Base-by-base conservation (phyloP, 2,797 vertebrate species). In the Hypotaenidia okinawae region DNA sequence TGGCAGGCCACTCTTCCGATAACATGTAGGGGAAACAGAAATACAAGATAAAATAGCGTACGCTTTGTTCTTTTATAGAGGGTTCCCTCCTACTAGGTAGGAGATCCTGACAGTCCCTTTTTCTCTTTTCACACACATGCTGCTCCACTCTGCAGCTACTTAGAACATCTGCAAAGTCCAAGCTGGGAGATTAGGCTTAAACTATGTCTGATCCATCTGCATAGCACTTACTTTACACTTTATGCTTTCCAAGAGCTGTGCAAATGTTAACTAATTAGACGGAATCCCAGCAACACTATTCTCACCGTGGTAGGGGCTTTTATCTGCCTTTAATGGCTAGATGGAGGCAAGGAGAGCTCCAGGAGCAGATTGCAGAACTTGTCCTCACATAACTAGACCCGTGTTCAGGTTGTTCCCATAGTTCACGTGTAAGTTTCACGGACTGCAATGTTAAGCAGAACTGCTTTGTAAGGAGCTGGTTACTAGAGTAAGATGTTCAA, bases 401-500 rank as follows among this genome's bases (percentile, higher is more conserved):
- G 78, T 66, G 55, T 75, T 87, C 84, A 85, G 90, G 37, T 41
- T 87, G 45, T 92, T 95, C 75, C 75, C 73, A 33, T 75, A 92
- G 68, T 45, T 92, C 62, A 58, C 94, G 45, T 62, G 33, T 45
- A 59, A 82, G 81, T 89, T 87, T 79, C 7, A 11, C 49, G 64
- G 66, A 81, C 70, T 93, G 72, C 68, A 49, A 54, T 18, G 24
- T 52, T 87, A 91, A 94, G 93, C 76, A 93, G 78, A 94, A 93
- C 51, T 83, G n/a, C 73, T 95, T 80, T 75, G 89, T 58, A 78
- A 89, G 93, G 82, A 94, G 62, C n/a, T 89, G 54, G 83, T 95
- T 95, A 39, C 67, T 58, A 16, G 61, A n/a, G 52, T 84, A 92
- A 92, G 93, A 93, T 85, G 75, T 92, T 95, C 93, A 81, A 92